These are phyloP conservation scores for Dascillus cervinus DNA, from an alignment of 2,888 invertebrate genomes.

Conservation along the genomic window DNA sequence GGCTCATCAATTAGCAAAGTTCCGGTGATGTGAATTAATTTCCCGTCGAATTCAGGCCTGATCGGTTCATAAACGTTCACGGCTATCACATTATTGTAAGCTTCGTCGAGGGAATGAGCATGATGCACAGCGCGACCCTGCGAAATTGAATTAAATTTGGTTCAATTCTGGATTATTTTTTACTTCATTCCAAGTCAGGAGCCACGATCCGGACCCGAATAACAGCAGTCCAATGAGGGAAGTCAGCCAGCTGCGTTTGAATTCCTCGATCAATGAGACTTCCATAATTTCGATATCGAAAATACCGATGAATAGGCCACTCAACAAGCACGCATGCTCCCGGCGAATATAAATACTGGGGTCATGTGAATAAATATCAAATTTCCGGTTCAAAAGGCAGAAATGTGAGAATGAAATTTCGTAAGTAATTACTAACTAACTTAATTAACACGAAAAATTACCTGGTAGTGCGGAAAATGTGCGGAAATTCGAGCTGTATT, in stretches of 20 bases:
- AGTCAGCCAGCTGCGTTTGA: slow-evolving; percentile 64
- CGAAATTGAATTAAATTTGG: slow-evolving; percentile 7
- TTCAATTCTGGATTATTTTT: slow-evolving; percentile 3
- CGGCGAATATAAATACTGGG: no score
- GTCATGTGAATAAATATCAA: no score
- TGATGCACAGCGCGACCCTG: slow-evolving; percentile 74
- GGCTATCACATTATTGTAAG: slow-evolving; percentile 53
- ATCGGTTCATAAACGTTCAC: slow-evolving; percentile 43
- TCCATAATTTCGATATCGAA: no score
- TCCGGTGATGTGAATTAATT: slow-evolving; percentile 71
- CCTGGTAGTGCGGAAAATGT: no score
- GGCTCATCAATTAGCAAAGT: slow-evolving; percentile 69
- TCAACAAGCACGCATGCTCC: slow-evolving; percentile 23
- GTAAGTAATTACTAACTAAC: no score
- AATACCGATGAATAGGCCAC: background rate
- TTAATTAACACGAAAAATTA: no score
- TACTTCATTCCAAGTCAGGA: slow-evolving; percentile 83
- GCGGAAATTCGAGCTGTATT: no score
- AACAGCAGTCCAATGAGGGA: slow-evolving; percentile 60
- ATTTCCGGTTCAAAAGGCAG: no score
- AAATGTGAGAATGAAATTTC: no score
- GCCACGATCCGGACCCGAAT: slow-evolving; percentile 58
- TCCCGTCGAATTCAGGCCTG: slow-evolving; percentile 59
- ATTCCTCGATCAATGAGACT: slow-evolving; percentile 44
- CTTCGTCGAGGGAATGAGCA: slow-evolving; percentile 72